These are phyloP conservation scores for Sinocyclocheilus anophthalmus DNA, from an alignment of 2,113 vertebrate species.

Conservation along the genomic window DNA sequence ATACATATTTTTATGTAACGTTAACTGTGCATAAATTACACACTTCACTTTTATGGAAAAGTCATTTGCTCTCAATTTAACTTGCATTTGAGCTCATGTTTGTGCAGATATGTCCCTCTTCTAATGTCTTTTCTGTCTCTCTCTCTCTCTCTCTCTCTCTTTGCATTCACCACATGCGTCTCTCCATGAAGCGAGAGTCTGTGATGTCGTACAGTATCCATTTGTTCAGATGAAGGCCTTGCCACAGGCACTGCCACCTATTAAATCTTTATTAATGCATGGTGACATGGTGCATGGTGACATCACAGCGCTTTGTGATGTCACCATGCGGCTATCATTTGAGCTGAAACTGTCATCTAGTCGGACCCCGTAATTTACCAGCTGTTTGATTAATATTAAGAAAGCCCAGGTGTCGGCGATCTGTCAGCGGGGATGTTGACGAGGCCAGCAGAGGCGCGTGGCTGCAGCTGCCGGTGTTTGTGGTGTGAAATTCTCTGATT, in stretches of 20 bases:
- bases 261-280: no score
- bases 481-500: conserved; percentile 29
- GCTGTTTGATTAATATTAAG: conserved; percentile 50
- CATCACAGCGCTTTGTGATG: conserved; percentile 30
- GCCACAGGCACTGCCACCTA: conserved; percentile 14
- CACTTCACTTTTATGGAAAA: no score
- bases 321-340: conserved; percentile 20
- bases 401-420: conserved; percentile 8
- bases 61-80: no score
- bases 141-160: conserved; percentile 36
- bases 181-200: conserved; percentile 22
- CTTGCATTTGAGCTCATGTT: not conserved
- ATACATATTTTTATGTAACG: no score
- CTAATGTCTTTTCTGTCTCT: conserved; percentile 27
- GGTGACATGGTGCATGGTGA: no score
- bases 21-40: no score
- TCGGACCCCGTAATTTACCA: conserved; percentile 30
- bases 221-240: conserved; percentile 39
- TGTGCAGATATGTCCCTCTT: not conserved
- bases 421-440: conserved; percentile 31
- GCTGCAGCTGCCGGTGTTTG: conserved; percentile 25
- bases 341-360: conserved; percentile 15
- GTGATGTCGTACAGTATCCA: conserved; percentile 38
- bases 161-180: conserved; percentile 24
- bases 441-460: conserved; percentile 8